Percentiles rank a stretch among this genome's conserved stretches.
Evolutionary conservation across 64 coral and sea anemone genomes (phyloP).

Genomic region (Dendrophyllia cribrosa): DNA sequence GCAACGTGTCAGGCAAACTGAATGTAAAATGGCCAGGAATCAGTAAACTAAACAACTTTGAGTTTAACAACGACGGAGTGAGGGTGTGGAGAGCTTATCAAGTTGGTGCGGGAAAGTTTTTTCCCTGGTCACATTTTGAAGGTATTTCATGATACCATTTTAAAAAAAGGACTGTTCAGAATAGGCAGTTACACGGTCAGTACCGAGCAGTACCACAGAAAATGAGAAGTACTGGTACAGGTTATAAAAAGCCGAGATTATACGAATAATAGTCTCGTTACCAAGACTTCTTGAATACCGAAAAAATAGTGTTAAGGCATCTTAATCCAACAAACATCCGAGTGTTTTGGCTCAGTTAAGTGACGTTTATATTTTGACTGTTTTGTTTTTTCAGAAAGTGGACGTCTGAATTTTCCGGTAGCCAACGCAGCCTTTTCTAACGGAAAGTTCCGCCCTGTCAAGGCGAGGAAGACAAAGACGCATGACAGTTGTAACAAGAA

Average conservation of each 20-base stretch:
- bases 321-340: too few relatives aligned
- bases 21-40: slow-evolving; percentile 25
- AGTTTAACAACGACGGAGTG: not conserved
- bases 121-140: slow-evolving; percentile 20
- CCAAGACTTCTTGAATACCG: too few relatives aligned
- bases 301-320: too few relatives aligned
- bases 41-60: slow-evolving; percentile 28
- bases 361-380: not conserved
- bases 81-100: slow-evolving; percentile 5
- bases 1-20: not conserved
- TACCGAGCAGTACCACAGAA: not conserved
- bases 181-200: too few relatives aligned
- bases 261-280: too few relatives aligned
- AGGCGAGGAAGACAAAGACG: slow-evolving; percentile 3
- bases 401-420: not conserved
- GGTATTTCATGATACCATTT: not conserved
- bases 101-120: slow-evolving; percentile 16
- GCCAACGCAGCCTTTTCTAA: slow-evolving; percentile 4
- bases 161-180: too few relatives aligned
- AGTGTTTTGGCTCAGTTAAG: not conserved
- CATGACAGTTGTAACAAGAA: not conserved
- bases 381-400: not conserved
- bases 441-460: slow-evolving; percentile 20
- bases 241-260: too few relatives aligned
- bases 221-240: too few relatives aligned